These are phyloP conservation scores for Crypturellus tataupa DNA, from an alignment of 2,797 vertebrate genomes.

Conservation along the genomic window DNA sequence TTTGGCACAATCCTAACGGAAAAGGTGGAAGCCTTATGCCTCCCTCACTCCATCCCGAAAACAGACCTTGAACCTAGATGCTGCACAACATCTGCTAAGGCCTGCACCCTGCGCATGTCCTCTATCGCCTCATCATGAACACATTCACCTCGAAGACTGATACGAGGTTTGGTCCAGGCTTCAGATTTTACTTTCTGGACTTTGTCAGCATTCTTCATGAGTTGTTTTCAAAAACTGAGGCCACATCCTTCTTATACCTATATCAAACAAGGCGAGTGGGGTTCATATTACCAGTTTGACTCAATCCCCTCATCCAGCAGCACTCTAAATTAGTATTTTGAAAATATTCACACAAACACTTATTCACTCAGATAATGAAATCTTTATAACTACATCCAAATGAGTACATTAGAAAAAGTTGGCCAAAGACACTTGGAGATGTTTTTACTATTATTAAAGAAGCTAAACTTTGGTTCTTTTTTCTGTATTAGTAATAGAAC, in stretches of 20 bases:
- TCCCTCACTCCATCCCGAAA: neutral
- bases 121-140: neutral
- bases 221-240: neutral
- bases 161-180: neutral
- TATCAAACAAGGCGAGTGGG: neutral
- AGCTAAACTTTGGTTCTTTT: neutral
- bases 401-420: accelerated
- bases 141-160: neutral
- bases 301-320: neutral
- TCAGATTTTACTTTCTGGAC: neutral
- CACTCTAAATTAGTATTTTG: neutral
- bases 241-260: neutral
- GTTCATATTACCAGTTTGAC: neutral
- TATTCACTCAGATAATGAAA: neutral
- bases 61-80: neutral
- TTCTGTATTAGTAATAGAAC: neutral
- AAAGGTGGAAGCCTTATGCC: neutral
- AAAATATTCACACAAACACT: neutral
- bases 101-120: neutral
- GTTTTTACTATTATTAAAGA: neutral
- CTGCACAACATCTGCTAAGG: neutral
- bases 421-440: neutral
- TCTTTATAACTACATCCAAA: neutral
- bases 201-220: neutral
- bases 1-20: neutral